Evolutionary conservation across 2,113 vertebrate species (phyloP), one percentile per base, ranked within the genome.

Genomic region (Megaceryle torquata): DNA sequence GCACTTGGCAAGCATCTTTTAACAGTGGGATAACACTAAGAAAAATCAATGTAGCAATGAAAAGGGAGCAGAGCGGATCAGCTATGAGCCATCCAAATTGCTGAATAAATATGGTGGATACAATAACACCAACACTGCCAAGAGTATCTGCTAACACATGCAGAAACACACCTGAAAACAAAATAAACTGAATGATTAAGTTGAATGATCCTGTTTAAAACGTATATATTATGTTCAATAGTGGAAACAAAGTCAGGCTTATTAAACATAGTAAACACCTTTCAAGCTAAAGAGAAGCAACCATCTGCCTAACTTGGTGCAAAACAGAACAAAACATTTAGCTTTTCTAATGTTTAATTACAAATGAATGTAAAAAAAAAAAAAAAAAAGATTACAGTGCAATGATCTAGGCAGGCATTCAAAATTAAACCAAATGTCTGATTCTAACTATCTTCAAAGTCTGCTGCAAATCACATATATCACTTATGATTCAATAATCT

Each of bases 1-100:
- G 98, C 54, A 99, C 99, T 90, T 99, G 99, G 50, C 99, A 99
- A 61, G 99, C 98, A 60, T 99, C 99, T 97, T 99, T 99, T 94
- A 99, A 74, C 57, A 99, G 97, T 75, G 99, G 99, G 68, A 99
- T 98, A 97, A 99, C 99, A 81, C 99, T 99, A 92, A 99, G 98
- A 90, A 99, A 99, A 97, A 99, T 99, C 94, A 99, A 95, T 12
- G 98, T 96, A 91, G 99, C 98, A 94, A 99, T 99, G 96, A 99
- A 99, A 80, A 99, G 19, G 19, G 99, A 99, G 96, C 99, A 99
- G 64, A 99, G 99, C 0, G 99, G 99, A 95, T 99, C 99, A 18
- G 99, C 99, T 53, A 99, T 99, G 87, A 99, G 97, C 99, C 99
- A 99, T 87, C 99, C 99, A 89, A 99, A 99, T 95, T 99, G 99